Evolutionary conservation across 2,113 vertebrate species (phyloP), one percentile per base, ranked within the genome.

Genomic region (Argyrosomus japonicus): DNA sequence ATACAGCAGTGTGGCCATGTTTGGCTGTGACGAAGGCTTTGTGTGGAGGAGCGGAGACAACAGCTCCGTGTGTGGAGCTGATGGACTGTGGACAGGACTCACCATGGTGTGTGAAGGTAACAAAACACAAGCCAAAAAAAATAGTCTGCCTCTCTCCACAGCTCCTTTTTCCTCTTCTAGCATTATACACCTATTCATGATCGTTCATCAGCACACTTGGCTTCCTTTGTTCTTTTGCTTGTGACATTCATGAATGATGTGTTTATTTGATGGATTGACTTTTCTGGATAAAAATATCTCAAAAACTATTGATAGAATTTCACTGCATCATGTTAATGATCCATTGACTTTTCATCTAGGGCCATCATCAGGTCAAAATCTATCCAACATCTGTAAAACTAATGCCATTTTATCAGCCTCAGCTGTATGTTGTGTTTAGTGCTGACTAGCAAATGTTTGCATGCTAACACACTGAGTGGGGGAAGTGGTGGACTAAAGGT

Each of bases 81-180:
- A 94, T 27, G 95, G 95, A 47, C 60, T 13, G 12, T 96, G 96
- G 96, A 88, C 71, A 25, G 86, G 84, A 70, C 67, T 83, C 53
- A 76, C 74, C 58, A 57, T 95, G 64, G 76, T 90, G 75, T 96
- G 96, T 90, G 89, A 95, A 94, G 95, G 96, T 96, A 94, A 92
- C 32, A 45, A 19, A 61, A 68, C 18, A 54, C 61, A n/a, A 25
- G 3, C 1, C 2, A 25, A 50, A 64, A 13, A 51, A 32, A 9
- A 25, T 2, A 50, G 5, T 17, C 50, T 64, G 74, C 18, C 25
- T 53, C 21, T 51, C 29, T 29, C 9, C 50, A n/a, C 0, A 36
- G 23, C 32, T 68, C 5, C 5, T 36, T 14, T 36, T 68, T 54
- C 21, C 6, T 14, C 54, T 48, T 51, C 64, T 18, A 5, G n/a